Base-by-base conservation (phyloP, 2,797 vertebrate genomes). In the Sebastiscus albofasciatus region DNA sequence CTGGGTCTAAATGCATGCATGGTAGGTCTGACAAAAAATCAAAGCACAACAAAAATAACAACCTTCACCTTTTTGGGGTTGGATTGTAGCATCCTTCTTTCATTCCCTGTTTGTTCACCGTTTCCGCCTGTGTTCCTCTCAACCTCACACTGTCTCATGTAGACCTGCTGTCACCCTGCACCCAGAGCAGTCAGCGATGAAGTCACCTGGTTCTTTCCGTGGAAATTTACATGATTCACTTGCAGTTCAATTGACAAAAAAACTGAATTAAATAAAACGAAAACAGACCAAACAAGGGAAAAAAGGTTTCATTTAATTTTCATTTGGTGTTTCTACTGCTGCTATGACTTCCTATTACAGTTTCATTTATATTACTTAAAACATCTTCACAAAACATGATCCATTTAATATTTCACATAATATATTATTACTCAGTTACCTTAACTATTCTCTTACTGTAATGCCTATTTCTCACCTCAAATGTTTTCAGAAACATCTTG, bases 1-100 rank as follows among this genome's bases (percentile, higher is more conserved):
- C 96, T 99, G 98, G 99, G 99, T 99, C 95, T 99, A 99, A 97
- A 96, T 99, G 98, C 98, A 99, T 99, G 98, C 97, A 98, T 97
- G 99, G 99, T 99, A 99, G 95, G 99, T 99, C 92, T 92, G 93
- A 95, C 83, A 82, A 74, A 73, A 68, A n/a, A 54, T 18, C 8
- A 79, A 84, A 78, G 29, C 80, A 42, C 78, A 76, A 9, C 52
- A 62, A 52, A 49, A 69, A 24, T 70, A 83, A 85, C 71, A 27
- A 69, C 65, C 76, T 75, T 75, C 77, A 82, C 72, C 80, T 49
- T 64, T 55, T 71, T 46, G 16, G 24, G 20, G n/a, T 80, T 83
- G 67, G 67, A 77, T 54, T 67, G 58, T 60, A 73, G 83, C 80
- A 82, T 83, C 76, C 69, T 73, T 46, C 16, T 49, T 77, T 65